Conservation (phyloP, 1,140 invertebrate species). For the Semibalanus balanoides region DNA sequence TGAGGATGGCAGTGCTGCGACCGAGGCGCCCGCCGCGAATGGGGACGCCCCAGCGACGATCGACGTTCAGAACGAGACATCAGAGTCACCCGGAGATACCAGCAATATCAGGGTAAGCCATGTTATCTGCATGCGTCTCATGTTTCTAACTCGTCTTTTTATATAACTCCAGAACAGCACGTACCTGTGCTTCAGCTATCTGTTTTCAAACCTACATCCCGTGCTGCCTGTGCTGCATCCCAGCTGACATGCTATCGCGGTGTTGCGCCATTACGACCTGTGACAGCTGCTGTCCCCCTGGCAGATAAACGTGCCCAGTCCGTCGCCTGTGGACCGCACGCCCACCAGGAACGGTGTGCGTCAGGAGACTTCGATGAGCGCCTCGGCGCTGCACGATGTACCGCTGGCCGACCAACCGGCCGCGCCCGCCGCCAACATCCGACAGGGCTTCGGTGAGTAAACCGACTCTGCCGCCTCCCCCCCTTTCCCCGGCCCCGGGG, state of each 20-base stretch:
- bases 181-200: neutral
- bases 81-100: neutral
- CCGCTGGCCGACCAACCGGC: neutral
- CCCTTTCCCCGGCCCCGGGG: no score
- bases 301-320: neutral
- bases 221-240: neutral
- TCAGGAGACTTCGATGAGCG: neutral
- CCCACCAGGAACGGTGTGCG: no score
- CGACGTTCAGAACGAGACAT: neutral
- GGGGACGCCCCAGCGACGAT: neutral
- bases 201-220: no score
- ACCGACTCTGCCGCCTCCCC: no score
- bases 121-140: neutral
- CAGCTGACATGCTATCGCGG: neutral
- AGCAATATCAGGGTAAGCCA: neutral
- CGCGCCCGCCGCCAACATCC: neutral
- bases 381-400: neutral
- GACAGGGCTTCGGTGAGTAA: neutral
- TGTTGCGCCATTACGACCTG: neutral
- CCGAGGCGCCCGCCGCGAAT: neutral
- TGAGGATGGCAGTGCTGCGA: neutral
- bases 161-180: neutral
- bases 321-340: neutral
- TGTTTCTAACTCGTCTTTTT: neutral
- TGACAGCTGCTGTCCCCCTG: neutral